Conservation (phyloP, 2,113 vertebrate genomes). For the Mustelus asterias region DNA sequence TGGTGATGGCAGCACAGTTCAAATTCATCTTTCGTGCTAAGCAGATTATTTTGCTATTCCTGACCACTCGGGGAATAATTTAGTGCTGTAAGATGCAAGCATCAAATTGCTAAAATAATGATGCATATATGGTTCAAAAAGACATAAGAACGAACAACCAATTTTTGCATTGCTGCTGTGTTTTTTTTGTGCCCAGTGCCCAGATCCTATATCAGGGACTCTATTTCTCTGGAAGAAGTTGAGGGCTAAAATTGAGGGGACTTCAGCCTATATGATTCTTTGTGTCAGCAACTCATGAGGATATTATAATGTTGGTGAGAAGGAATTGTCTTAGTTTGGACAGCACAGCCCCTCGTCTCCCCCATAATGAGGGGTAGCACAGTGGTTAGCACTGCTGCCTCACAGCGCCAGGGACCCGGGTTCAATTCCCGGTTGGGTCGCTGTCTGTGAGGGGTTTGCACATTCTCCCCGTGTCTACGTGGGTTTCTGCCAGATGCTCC, state of each 20-base stretch:
- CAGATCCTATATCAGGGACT: not conserved
- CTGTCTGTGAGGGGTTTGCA: no score
- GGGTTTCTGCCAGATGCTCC: no score
- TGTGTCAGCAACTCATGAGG: not conserved
- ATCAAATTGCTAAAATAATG: not conserved
- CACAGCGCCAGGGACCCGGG: no score
- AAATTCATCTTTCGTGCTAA: not conserved
- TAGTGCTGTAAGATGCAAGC: not conserved
- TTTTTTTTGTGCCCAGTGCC: not conserved
- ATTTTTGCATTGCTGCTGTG: no score
- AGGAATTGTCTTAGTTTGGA: not conserved
- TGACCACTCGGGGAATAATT: not conserved
- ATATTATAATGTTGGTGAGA: not conserved
- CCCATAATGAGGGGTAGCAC: no score
- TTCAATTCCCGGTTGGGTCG: no score
- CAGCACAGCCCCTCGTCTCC: not conserved
- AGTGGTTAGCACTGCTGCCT: no score
- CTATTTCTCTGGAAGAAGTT: not conserved
- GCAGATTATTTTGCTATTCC: not conserved
- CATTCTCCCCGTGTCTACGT: no score
- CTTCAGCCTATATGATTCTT: not conserved
- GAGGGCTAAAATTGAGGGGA: not conserved
- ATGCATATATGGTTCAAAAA: not conserved
- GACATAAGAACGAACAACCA: not conserved
- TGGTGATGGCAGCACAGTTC: not conserved